Base-by-base conservation (phyloP, 2,888 invertebrate genomes). In the Torymus texanus region DNA sequence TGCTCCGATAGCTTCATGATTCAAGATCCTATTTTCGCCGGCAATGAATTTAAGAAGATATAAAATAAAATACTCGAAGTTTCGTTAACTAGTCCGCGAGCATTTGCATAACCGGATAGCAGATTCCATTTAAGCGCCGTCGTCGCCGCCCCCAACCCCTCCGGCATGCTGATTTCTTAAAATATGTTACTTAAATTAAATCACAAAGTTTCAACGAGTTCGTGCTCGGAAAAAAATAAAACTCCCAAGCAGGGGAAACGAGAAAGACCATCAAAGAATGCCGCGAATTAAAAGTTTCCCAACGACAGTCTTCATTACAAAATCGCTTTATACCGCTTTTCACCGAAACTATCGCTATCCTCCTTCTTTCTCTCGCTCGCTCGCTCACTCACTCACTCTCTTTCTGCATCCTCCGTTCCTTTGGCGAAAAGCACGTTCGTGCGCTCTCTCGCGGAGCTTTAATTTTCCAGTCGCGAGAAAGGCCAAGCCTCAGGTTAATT, bases 281-380 rank as follows among this genome's bases (percentile, higher is more conserved):
- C 59, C 53, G 65, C 62, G 29, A 78, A 78, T 78, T 71, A 78
- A 78, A 78, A 78, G 72, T 78, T 78, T 53, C 29, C 41, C 66
- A 78, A 78, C 66, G 66, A 72, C 72, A 66, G 66, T 56, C 78
- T 72, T 78, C 71, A 70, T 77, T 77, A 71, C 71, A 65, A 71
- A 77, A 77, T 77, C 77, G 71, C 71, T 71, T 67, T 71, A 71
- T 56, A 29, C 63, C 21, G 10, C 18, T n/a, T 63, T 41, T 41
- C 41, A 41, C 41, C 41, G 12, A 50, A 41, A 12, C 24, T 67
- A 41, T 56, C n/a, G 41, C 41, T 8, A 41, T 21, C 41, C 41
- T 5, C 8, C 8, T 41, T 41, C 56, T 41, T 29, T 14, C 16
- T 41, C 18, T 41, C 41, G 13, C 12, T 10, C 12, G 2, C 21